A percentile compares a stretch with the other conserved stretches of the same genome.
Evolutionary conservation across 2,797 vertebrate species (phyloP).

Genomic region (Smutsia gigantea): DNA sequence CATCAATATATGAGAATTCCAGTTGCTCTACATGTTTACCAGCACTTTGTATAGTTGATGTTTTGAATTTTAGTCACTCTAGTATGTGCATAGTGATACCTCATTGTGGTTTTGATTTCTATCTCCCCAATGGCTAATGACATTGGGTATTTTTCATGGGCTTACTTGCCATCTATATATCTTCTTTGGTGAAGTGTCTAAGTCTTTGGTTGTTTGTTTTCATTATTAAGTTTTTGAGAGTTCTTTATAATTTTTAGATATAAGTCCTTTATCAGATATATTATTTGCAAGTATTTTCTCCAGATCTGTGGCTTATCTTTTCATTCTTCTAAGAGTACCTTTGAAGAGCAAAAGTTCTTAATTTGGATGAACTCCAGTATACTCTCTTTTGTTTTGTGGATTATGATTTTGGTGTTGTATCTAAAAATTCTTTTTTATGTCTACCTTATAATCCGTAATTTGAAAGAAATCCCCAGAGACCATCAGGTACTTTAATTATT

Average conservation of each 20-base stretch:
- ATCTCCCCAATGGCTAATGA: neutral
- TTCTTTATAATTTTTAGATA: conserved; percentile 8
- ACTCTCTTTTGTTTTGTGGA: neutral
- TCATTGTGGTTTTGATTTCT: conserved; percentile 29
- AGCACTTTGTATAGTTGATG: neutral
- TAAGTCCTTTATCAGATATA: neutral
- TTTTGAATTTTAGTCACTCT: conserved; percentile 25
- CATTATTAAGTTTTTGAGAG: neutral
- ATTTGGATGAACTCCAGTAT: neutral
- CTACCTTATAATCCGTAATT: neutral
- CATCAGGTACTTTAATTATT: neutral
- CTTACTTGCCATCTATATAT: neutral
- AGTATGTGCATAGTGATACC: neutral
- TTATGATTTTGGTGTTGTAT: neutral
- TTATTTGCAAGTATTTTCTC: neutral
- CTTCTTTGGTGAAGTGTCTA: neutral
- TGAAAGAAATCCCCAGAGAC: neutral
- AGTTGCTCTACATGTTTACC: neutral
- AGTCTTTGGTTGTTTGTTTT: neutral
- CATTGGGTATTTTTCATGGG: neutral
- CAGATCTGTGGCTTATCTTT: neutral
- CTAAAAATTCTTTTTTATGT: neutral
- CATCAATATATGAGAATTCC: conserved; percentile 9
- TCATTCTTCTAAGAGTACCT: neutral
- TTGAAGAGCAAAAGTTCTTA: neutral